Percentiles rank a stretch among this genome's conserved stretches.
phyloP scores from a whole-genome alignment of 1,140 invertebrate genomes.

The Neodiprion pinetum region DNA sequence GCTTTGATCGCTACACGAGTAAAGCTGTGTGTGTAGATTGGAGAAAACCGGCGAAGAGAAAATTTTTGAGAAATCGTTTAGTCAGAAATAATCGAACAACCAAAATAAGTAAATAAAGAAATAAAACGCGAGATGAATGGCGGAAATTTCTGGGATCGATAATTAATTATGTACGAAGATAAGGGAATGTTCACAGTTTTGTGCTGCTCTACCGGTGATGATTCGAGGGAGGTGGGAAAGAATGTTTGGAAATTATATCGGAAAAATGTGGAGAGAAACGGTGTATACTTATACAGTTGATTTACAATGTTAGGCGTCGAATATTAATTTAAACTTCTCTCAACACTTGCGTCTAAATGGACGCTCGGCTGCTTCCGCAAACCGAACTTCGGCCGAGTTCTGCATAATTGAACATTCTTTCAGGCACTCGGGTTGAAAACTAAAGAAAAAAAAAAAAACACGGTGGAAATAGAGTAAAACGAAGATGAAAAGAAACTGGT shows the following conservation, averaged over 20 bases:
- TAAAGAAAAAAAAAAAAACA: too few relatives aligned
- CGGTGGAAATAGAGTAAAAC: too few relatives aligned
- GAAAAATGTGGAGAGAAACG: neutral
- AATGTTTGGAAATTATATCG: neutral
- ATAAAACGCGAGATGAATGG: neutral
- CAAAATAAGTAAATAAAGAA: neutral
- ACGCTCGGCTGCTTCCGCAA: neutral
- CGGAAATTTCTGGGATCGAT: neutral
- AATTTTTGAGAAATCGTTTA: neutral
- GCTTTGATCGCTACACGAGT: neutral
- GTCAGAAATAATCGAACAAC: neutral
- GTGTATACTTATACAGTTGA: neutral
- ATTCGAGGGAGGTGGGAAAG: neutral
- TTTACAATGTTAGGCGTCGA: neutral
- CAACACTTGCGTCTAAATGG: neutral
- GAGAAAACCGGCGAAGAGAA: neutral
- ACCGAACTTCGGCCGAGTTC: neutral
- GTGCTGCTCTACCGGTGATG: neutral
- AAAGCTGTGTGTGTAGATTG: neutral
- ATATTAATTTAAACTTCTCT: constrained; percentile 2
- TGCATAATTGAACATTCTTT: constrained; percentile 7
- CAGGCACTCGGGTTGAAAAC: neutral
- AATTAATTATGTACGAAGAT: neutral
- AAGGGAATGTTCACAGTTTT: too few relatives aligned
- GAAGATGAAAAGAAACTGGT: too few relatives aligned